These are phyloP conservation scores for Papilio gigon DNA, from an alignment of 2,888 invertebrate genomes.

Conservation along the genomic window DNA sequence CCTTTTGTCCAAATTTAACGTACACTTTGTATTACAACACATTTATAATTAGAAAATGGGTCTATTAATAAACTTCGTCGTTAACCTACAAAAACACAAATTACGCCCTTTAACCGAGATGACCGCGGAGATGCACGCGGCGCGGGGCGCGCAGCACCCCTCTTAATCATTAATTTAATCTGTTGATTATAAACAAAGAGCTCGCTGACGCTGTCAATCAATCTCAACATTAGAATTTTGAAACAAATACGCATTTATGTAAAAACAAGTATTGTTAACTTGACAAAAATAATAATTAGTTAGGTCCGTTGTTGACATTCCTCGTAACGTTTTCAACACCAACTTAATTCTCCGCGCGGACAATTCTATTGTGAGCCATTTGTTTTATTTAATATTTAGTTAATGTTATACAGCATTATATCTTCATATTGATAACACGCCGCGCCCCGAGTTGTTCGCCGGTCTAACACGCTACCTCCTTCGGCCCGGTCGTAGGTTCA, in stretches of 20 bases:
- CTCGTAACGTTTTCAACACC: conserved; percentile 2
- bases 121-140: too few relatives aligned
- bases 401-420: background rate
- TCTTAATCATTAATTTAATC: background rate
- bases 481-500: too few relatives aligned
- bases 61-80: too few relatives aligned
- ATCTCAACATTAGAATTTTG: background rate
- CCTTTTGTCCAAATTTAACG: background rate
- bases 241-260: conserved; percentile 14
- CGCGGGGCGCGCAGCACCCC: background rate
- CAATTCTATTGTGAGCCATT: conserved; percentile 6
- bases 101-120: too few relatives aligned
- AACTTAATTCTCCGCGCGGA: conserved; percentile 1
- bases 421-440: background rate
- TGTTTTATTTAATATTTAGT: conserved; percentile 16
- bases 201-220: background rate
- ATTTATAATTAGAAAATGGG: background rate
- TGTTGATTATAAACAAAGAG: background rate
- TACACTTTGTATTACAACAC: background rate
- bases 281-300: conserved; percentile 22
- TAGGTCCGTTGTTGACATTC: conserved; percentile 15
- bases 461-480: too few relatives aligned
- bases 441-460: too few relatives aligned
- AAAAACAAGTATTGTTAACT: conserved; percentile 20
- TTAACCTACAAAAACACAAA: too few relatives aligned